Conservation (phyloP, 1,140 invertebrate species). For the Diabrotica virgifera region DNA sequence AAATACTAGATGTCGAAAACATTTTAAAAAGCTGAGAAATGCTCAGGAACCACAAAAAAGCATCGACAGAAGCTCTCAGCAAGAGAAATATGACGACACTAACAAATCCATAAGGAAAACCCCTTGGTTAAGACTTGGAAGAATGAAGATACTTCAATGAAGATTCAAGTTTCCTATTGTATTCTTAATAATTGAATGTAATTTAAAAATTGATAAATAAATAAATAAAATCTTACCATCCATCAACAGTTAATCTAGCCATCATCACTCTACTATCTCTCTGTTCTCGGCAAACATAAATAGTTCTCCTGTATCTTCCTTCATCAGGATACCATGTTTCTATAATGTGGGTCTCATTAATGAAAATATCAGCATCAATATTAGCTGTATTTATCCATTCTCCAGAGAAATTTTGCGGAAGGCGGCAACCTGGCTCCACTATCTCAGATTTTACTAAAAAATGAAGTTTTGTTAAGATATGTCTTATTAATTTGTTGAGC, state of each 20-base stretch:
- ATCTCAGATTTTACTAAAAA: conserved; percentile 74
- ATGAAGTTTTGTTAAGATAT: not conserved
- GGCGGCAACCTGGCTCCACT: conserved; percentile 83
- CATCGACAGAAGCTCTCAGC: no score
- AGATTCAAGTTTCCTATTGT: no score
- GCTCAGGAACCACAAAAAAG: no score
- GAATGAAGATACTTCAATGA: no score
- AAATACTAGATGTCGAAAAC: no score
- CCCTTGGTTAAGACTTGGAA: no score
- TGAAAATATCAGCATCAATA: conserved; percentile 88
- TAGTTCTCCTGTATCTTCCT: conserved; percentile 80
- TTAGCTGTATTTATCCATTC: conserved; percentile 97
- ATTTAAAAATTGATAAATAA: no score
- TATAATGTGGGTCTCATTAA: conserved; percentile 95
- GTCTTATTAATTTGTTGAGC: no score
- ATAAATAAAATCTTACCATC: conserved; percentile 63
- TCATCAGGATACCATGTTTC: conserved; percentile 92
- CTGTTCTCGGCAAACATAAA: conserved; percentile 92
- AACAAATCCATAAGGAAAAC: no score
- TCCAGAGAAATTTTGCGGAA: conserved; percentile 91
- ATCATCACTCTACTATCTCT: conserved; percentile 88
- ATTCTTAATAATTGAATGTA: no score
- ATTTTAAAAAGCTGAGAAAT: no score
- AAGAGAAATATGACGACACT: no score
- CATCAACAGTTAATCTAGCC: conserved; percentile 92